Evolutionary conservation across 2,113 vertebrate species (phyloP), one percentile per base, ranked within the genome.

Genomic region (Dipodomys ordii): DNA sequence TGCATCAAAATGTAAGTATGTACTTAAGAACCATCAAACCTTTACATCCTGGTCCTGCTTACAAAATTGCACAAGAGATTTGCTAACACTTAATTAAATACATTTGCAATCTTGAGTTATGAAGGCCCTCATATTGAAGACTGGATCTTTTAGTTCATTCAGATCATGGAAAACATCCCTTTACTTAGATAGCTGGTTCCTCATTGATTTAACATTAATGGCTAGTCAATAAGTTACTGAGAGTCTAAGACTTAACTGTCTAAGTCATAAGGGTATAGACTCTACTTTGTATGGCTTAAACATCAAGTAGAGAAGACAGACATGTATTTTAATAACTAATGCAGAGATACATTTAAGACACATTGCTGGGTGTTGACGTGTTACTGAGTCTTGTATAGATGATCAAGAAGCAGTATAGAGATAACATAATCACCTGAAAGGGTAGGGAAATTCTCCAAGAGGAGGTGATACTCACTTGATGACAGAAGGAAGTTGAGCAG

Each of bases 101-200:
- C 22, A 22, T 77, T 16, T 20, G 32, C 23, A 64, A 64, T 81
- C 65, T 82, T 81, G 35, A 27, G 67, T 15, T 49, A 74, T 4
- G 11, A 60, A 67, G 8, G 27, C n/a, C 12, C 46, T 77, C 35
- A 74, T 67, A 83, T 77, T 25, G 16, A 88, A 16, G 9, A 82
- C 15, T 93, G 62, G 62, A 39, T 91, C 78, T 92, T 79, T 74
- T 62, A 91, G n/a, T 86, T 7, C 20, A n/a, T 11, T 88, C 22
- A 72, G 35, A 60, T 80, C 6, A 76, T 46, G 30, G 46, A 64
- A 87, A 18, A 92, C 2, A 49, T 60, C 19, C 18, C 15, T 91
- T 83, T 68, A 71, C 22, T 7, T 76, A 67, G 79, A 88, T 6
- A 76, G 28, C 8, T 83, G 77, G 22, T 74, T 72, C 39, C 22